Evolutionary conservation across 2,888 invertebrate genomes (phyloP), one percentile per base, ranked within the genome.

Genomic region (Rhagonycha fulva): DNA sequence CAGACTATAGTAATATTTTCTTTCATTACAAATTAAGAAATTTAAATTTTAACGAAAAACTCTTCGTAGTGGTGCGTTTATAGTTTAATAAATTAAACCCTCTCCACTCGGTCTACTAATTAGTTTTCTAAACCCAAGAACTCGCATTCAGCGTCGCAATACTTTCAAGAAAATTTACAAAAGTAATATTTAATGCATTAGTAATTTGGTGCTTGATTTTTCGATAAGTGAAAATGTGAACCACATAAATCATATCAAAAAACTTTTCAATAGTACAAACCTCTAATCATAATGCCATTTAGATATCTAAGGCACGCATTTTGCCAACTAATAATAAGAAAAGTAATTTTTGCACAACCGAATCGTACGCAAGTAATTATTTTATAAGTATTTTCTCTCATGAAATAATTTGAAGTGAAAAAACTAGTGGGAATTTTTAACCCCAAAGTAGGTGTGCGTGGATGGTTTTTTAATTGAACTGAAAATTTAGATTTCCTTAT

Each of bases 1-100:
- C 24, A 74, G 70, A 61, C 30, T 70, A 19, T 19, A 19, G 19
- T 19, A n/a, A n/a, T n/a, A 74, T 74, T 74, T 70, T 74, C 69
- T 47, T 9, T n/a, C 11, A 62, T 68, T 68, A 68, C 1, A 47
- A 68, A 68, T 68, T 72, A n/a, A n/a, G 5, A 47, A 47, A 32
- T 32, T 32, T 12, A 32, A 32, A 32, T 32, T 32, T 32, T 11
- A 32, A 32, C 32, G 12, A 32, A 28, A 9, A 9, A 2, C 28
- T 1, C 9, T 28, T 0, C 9, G 28, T 0, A 28, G 30, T 30
- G 30, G 11, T 30, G 11, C 30, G 30, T 11, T 30, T 10, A 4
- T 30, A 30, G 30, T 30, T 30, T 32, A 32, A 32, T 32, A 32
- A 32, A 32, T 32, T 32, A 32, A 32, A 32, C 32, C 32, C 32